Evolutionary conservation across 2,113 vertebrate species (phyloP), one percentile per base, ranked within the genome.

Genomic region (Ifrita kowaldi): DNA sequence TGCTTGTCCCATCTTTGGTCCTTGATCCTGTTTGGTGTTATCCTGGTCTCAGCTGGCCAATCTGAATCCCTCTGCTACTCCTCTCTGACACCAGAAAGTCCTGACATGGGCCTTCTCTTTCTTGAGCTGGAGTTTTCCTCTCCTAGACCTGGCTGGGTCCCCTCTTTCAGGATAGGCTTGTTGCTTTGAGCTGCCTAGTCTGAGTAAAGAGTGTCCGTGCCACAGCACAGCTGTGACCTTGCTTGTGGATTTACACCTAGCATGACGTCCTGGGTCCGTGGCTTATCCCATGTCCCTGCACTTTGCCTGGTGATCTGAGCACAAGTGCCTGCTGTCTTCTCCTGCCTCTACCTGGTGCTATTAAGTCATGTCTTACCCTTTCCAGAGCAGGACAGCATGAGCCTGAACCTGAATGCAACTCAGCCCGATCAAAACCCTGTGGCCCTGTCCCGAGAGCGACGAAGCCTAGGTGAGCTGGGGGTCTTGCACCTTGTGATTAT

Each of bases 391-490:
- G 97, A 98, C 7, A 95, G 67, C 64, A 92, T 70, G 0, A 97
- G 89, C 84, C 49, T 97, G 89, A 86, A 90, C 83, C 84, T 97
- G 94, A 98, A 98, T 26, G 20, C 97, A 79, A 97, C 97, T 91
- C 94, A 49, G 62, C 47, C 92, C 0, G 71, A 88, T 87, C 81
- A 89, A 44, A 91, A 93, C 37, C 74, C n/a, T 0, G 44, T 76
- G 62, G 49, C 39, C 84, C 84, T 97, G 67, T 74, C 96, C 84
- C 97, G 98, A 53, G 95, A 96, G 70, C 97, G 97, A 90, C 97
- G 98, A 91, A 98, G 98, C 79, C 77, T 98, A 14, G 98, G 98
- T 98, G 87, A 97, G 97, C 82, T 1, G 3, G 32, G 39, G 18
- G 14, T 64, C 35, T 69, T 70, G 59, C 59, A 67, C 47, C 27